Conservation (phyloP, 1,140 invertebrate genomes). For the Carposina sasakii region DNA sequence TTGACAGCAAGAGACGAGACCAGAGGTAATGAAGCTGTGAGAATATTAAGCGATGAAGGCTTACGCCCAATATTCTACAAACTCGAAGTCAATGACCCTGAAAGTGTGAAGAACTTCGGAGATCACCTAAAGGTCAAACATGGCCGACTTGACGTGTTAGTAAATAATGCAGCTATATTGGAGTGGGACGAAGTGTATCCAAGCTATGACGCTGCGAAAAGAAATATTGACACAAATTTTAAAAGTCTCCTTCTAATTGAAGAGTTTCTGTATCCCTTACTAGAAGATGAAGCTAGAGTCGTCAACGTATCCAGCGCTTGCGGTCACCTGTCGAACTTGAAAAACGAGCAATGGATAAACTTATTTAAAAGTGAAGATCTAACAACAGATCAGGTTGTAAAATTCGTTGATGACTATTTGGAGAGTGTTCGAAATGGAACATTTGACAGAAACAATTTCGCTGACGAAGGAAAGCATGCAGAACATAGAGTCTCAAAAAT, state of each 20-base stretch:
- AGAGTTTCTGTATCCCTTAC: conserved; percentile 78
- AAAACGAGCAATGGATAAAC: conserved; percentile 67
- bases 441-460: conserved; percentile 72
- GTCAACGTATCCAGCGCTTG: conserved; percentile 82
- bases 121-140: conserved; percentile 77
- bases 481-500: conserved; percentile 84
- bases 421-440: conserved; percentile 64
- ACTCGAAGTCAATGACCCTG: conserved; percentile 77
- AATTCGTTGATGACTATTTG: conserved; percentile 80
- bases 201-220: conserved; percentile 79
- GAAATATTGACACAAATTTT: conserved; percentile 80
- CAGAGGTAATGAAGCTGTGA: conserved; percentile 74
- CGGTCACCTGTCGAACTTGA: conserved; percentile 76
- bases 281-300: conserved; percentile 80
- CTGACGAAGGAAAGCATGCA: conserved; percentile 70
- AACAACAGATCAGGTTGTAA: conserved; percentile 73
- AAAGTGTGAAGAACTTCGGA: conserved; percentile 75
- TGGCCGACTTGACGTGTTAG: conserved; percentile 83
- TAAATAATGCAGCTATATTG: conserved; percentile 90
- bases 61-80: conserved; percentile 77
- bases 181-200: conserved; percentile 78
- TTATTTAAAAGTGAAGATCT: conserved; percentile 48
- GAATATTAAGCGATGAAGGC: conserved; percentile 65
- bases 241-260: conserved; percentile 77
- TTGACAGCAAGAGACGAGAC: conserved; percentile 76